Percentiles rank a stretch among this genome's conserved stretches.
These are phyloP conservation scores for Prolemur simus DNA, from an alignment of 2,113 vertebrate genomes.

Conservation along the genomic window DNA sequence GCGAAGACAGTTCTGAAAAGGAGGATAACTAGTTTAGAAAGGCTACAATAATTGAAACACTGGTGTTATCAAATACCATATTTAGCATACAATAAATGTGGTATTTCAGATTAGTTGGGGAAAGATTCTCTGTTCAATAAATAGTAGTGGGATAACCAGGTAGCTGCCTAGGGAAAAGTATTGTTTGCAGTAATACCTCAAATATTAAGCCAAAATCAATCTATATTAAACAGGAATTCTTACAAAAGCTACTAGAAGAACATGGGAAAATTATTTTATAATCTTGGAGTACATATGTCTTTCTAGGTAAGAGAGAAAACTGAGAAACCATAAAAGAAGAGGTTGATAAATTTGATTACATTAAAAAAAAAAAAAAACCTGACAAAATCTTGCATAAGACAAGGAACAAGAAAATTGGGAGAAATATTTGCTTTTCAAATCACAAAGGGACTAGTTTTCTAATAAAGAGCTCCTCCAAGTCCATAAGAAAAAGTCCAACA, in stretches of 20 bases:
- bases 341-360: neutral
- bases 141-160: neutral
- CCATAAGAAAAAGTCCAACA: neutral
- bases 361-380: neutral
- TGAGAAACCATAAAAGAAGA: neutral
- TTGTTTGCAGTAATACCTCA: neutral
- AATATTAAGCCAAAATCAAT: neutral
- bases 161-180: neutral
- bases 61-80: neutral
- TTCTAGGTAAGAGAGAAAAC: neutral
- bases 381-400: neutral
- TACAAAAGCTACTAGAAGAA: neutral
- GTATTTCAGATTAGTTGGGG: neutral
- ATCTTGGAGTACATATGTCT: neutral
- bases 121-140: neutral
- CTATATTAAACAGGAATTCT: neutral
- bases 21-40: neutral
- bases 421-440: neutral
- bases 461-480: neutral
- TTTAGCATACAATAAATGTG: neutral
- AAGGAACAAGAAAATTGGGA: neutral
- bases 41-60: neutral
- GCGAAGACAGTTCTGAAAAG: neutral
- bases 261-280: slow-evolving; percentile 17
- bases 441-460: neutral